phyloP scores from a whole-genome alignment of 2,797 vertebrate genomes.

The Pachyuromys duprasi region DNA sequence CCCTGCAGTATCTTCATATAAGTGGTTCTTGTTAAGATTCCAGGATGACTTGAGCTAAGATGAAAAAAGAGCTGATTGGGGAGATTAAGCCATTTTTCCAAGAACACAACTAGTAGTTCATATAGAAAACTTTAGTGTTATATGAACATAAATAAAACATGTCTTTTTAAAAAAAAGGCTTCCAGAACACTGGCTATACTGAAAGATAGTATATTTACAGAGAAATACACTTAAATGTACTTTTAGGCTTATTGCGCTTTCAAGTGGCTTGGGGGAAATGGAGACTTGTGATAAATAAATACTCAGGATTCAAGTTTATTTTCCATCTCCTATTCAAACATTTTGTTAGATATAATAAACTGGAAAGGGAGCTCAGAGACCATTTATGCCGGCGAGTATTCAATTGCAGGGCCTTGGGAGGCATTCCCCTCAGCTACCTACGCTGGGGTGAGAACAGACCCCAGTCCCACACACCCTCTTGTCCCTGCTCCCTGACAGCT shows the following conservation, averaged over 20 bases:
- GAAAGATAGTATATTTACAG: not conserved
- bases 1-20: not conserved
- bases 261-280: slow-evolving; percentile 22
- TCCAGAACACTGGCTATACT: slow-evolving; percentile 27
- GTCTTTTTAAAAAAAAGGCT: not conserved
- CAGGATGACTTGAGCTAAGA: not conserved
- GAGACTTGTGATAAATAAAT: slow-evolving; percentile 14
- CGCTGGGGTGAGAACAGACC: not conserved
- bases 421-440: not conserved
- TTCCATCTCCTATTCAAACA: slow-evolving; percentile 2
- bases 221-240: not conserved
- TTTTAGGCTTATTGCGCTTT: not conserved
- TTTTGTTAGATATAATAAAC: slow-evolving; percentile 42
- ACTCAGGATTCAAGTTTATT: slow-evolving; percentile 50
- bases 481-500: not conserved
- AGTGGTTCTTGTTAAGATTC: slow-evolving; percentile 35
- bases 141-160: slow-evolving; percentile 20
- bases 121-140: slow-evolving; percentile 8
- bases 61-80: not conserved
- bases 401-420: not conserved
- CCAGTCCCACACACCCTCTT: not conserved
- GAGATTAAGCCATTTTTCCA: slow-evolving; percentile 27
- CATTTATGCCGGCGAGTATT: not conserved
- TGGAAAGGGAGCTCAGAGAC: not conserved
- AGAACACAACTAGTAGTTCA: not conserved